Base-by-base conservation (phyloP, 2,888 invertebrate species). In the Priocnemis perturbator region DNA sequence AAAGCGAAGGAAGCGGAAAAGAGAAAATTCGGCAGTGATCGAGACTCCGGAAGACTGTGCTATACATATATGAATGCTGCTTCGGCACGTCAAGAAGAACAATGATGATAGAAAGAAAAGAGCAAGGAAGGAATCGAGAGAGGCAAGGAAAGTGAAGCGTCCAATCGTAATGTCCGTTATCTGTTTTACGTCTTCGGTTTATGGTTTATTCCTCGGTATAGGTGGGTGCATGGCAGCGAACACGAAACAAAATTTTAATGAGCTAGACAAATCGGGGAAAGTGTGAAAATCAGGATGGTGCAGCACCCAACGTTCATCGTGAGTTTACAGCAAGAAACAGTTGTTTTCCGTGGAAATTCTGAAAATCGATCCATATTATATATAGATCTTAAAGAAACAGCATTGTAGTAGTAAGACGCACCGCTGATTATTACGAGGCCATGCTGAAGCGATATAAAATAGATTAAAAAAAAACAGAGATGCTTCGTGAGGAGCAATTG, bases 401-500 rank as follows among this genome's bases (percentile, higher is more conserved):
- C 20, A 53, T 20, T 21, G 14, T 21, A 53, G 23, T 21, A 53
- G 23, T 53, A 19, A 53, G 20, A 21, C 2, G 50, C 50, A 50
- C 50, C 50, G 50, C 50, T 17, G 50, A 50, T 50, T 53, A 53
- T 53, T 37, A 37, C 37, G 37, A 37, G 37, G 37, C 37, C 37
- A 37, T 37, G 20, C 15, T 21, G 21, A 53, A 3, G 50, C 50
- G 50, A 53, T 23, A 53, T 63, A 48, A 48, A 56, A 57, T n/a
- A 47, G 64, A 63, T 15, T 50, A 37, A 56, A 66, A 68, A 60
- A 48, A 53, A 57, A 64, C 66, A 70, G 60, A 66, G 53, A 65
- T 67, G 63, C 61, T 20, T 50, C 57, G 59, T 59, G 66, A 64
- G 50, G 45, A n/a, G 69, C 58, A 64, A 74, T 64, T 47, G 65